Conservation (phyloP, 2,888 invertebrate species). For the Tanytarsus gracilentus region DNA sequence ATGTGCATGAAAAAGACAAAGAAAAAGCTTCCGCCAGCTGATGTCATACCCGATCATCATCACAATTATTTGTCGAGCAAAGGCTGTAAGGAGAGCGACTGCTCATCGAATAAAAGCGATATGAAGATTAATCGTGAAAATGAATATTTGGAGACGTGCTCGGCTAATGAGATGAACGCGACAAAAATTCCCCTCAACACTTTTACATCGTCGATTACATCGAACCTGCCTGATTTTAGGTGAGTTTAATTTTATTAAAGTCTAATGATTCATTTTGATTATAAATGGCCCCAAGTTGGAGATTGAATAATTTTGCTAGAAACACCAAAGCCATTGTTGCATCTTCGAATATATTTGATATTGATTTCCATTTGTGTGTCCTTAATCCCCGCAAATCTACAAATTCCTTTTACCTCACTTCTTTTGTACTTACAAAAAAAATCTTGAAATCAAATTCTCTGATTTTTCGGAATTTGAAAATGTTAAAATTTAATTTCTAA, state of each 20-base stretch:
- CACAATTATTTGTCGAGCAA: conserved; percentile 46
- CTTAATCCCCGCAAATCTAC: too few species aligned
- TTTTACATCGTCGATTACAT: conserved; percentile 62
- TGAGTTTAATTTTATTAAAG: conserved; percentile 24
- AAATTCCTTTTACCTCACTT: too few species aligned
- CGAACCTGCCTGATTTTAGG: conserved; percentile 61
- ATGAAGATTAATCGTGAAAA: conserved; percentile 62
- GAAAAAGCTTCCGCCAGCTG: conserved; percentile 41
- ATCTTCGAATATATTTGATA: too few species aligned
- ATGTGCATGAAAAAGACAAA: conserved; percentile 36
- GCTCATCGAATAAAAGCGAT: conserved; percentile 78
- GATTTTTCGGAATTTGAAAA: too few species aligned
- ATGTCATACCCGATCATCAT: conserved; percentile 52
- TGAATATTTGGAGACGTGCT: conserved; percentile 55
- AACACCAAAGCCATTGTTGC: too few species aligned
- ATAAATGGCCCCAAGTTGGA: too few species aligned
- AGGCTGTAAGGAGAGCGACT: conserved; percentile 64
- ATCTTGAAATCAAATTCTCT: too few species aligned
- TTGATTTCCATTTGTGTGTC: too few species aligned
- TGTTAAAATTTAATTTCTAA: too few species aligned
- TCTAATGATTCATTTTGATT: neutral
- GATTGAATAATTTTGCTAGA: too few species aligned
- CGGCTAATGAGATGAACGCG: conserved; percentile 48
- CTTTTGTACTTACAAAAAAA: too few species aligned
- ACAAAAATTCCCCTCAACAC: conserved; percentile 41